Evolutionary conservation across 2,113 vertebrate species (phyloP).

Genomic region (Daubentonia madagascariensis): DNA sequence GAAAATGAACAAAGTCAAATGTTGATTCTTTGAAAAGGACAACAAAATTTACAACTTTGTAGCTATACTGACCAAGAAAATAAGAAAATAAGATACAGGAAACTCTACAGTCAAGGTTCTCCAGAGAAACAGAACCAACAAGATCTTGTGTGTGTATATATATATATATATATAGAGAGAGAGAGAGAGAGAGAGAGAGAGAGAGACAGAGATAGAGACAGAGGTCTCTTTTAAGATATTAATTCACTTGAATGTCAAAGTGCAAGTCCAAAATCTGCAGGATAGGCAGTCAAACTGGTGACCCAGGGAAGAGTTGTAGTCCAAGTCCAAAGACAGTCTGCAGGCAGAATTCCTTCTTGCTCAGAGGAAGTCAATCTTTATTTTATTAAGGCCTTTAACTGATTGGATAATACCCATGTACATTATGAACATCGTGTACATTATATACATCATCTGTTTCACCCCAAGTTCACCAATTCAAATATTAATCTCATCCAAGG

Average conservation of each 20-base stretch:
- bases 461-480: neutral
- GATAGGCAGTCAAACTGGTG: neutral
- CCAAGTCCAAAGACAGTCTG: neutral
- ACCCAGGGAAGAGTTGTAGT: neutral
- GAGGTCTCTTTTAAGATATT: neutral
- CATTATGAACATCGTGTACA: neutral
- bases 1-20: neutral
- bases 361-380: neutral
- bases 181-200: neutral
- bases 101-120: neutral
- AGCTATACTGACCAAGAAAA: neutral
- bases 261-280: neutral
- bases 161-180: neutral
- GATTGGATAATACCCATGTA: neutral
- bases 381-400: neutral
- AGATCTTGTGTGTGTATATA: neutral
- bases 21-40: neutral
- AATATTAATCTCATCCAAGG: neutral
- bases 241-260: neutral
- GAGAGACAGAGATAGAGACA: neutral
- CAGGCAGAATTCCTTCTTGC: neutral
- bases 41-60: neutral
- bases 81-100: neutral
- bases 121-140: neutral
- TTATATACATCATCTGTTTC: neutral